phyloP scores from a whole-genome alignment of 1,140 invertebrate species.

The Polyergus mexicanus region DNA sequence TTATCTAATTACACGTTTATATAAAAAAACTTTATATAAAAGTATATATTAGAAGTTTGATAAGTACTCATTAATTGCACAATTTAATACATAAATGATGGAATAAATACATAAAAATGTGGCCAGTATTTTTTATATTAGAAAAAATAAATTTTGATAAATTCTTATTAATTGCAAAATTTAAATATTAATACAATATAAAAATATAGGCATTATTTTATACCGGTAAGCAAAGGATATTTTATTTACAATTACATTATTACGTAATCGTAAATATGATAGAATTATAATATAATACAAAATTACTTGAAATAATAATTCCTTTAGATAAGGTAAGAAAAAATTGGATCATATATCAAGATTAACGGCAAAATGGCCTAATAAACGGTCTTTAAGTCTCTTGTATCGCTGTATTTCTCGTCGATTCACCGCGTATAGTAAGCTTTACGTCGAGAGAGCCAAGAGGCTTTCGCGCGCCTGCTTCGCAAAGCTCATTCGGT shows the following conservation, averaged over 20 bases:
- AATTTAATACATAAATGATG: not conserved
- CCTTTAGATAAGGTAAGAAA: not conserved
- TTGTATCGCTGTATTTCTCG: slow-evolving; percentile 4
- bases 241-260: not conserved
- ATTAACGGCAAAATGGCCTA: not conserved
- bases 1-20: not conserved
- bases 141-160: not conserved
- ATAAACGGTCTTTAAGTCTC: not conserved
- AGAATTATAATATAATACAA: not conserved
- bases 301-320: not conserved
- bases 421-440: not conserved
- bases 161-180: not conserved
- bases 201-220: not conserved
- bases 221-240: not conserved
- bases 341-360: not conserved
- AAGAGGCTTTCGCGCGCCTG: slow-evolving; percentile 34
- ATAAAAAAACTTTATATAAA: not conserved
- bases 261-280: not conserved
- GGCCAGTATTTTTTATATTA: not conserved
- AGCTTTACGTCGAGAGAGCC: not conserved
- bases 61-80: not conserved
- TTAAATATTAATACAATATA: not conserved
- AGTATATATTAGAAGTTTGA: not conserved
- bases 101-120: not conserved
- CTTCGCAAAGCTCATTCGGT: slow-evolving; percentile 40